Evolutionary conservation across 2,888 invertebrate genomes (phyloP).

Genomic region (Arctia plantaginis): DNA sequence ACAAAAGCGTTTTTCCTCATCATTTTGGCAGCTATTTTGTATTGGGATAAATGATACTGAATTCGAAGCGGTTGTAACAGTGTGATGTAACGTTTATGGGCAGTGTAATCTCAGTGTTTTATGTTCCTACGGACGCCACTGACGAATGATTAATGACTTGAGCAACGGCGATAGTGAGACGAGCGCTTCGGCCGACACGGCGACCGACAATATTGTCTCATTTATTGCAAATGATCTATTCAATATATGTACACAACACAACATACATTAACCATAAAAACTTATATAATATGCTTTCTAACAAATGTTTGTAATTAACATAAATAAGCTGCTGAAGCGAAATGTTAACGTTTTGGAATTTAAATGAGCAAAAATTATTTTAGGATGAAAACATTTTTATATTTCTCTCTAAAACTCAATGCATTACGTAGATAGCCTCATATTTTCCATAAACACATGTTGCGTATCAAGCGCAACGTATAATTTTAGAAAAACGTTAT

Average conservation of each 20-base stretch:
- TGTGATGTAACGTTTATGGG: conserved; percentile 74
- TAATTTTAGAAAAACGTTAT: conserved; percentile 82
- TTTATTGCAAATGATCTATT: conserved; percentile 83
- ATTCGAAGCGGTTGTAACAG: conserved; percentile 56
- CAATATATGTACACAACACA: conserved; percentile 58
- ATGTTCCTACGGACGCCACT: conserved; percentile 70
- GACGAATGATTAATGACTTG: conserved; percentile 77
- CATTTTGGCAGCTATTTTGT: conserved; percentile 38
- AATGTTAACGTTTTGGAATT: conserved; percentile 26
- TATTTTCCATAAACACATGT: conserved; percentile 76
- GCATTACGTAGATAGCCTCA: conserved; percentile 60
- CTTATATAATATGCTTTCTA: conserved; percentile 67
- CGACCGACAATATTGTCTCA: conserved; percentile 78
- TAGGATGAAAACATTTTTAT: conserved; percentile 39
- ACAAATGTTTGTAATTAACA: conserved; percentile 56
- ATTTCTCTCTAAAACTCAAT: conserved; percentile 52
- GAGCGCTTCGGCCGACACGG: conserved; percentile 59
- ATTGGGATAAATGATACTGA: conserved; percentile 59
- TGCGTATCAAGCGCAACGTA: conserved; percentile 66
- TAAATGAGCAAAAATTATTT: conserved; percentile 33
- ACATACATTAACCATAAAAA: conserved; percentile 39
- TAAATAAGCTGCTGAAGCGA: conserved; percentile 43
- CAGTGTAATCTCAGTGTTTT: conserved; percentile 77
- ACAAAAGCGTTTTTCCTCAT: conserved; percentile 16
- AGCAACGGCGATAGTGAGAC: conserved; percentile 66